phyloP scores from a whole-genome alignment of 2,113 vertebrate genomes.

The Limanda limanda region DNA sequence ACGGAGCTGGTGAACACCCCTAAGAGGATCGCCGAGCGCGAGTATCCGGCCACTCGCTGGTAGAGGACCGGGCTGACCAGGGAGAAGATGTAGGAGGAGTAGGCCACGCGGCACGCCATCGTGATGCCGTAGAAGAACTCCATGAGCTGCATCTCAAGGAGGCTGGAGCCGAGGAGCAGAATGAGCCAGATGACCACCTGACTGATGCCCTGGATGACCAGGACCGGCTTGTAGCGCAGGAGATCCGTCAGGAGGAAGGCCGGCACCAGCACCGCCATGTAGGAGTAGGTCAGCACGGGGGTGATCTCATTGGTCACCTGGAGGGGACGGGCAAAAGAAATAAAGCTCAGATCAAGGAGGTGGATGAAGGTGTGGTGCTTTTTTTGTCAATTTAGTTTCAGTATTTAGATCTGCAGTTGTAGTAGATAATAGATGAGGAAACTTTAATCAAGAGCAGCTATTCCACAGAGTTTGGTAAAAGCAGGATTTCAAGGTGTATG shows the following conservation, averaged over 20 bases:
- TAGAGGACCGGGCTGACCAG: conserved; percentile 86
- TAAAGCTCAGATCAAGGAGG: too few relatives aligned
- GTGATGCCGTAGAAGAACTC: conserved; percentile 94
- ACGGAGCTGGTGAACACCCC: conserved; percentile 94
- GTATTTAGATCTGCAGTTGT: too few relatives aligned
- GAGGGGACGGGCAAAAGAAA: neutral
- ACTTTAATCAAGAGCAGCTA: too few relatives aligned
- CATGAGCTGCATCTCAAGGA: conserved; percentile 94
- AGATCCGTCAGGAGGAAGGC: conserved; percentile 93
- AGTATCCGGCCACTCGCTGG: conserved; percentile 93
- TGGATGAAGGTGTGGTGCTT: too few relatives aligned
- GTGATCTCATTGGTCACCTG: conserved; percentile 95
- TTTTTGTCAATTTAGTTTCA: too few relatives aligned
- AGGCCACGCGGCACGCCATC: conserved; percentile 95
- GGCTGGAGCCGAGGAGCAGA: conserved; percentile 81
- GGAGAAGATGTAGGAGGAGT: conserved; percentile 98
- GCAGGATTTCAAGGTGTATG: too few relatives aligned
- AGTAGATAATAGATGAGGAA: too few relatives aligned
- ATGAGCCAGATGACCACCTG: conserved; percentile 91
- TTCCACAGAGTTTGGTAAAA: too few relatives aligned
- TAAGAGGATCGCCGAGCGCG: conserved; percentile 88
- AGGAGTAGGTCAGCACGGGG: conserved; percentile 92
- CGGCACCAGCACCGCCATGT: conserved; percentile 92
- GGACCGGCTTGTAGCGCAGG: conserved; percentile 92
- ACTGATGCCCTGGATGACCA: conserved; percentile 92